Evolutionary conservation across 2,113 vertebrate genomes (phyloP).

Genomic region (Caracal caracal): DNA sequence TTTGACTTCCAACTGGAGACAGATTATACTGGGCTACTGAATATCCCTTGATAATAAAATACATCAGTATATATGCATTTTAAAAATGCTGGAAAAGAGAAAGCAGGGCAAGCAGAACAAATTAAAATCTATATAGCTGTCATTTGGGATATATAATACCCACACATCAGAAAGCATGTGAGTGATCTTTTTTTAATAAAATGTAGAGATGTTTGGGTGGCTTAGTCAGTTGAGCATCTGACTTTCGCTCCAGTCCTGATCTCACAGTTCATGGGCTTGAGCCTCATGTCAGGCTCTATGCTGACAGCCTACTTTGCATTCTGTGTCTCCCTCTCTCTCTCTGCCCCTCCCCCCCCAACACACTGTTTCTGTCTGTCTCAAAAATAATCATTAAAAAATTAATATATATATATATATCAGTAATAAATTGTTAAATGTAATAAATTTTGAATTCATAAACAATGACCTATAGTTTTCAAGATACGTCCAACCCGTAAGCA

Average conservation of each 20-base stretch:
- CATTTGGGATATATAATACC: background rate
- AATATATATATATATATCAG: background rate
- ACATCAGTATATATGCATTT: background rate
- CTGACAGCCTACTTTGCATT: no score
- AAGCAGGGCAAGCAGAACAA: background rate
- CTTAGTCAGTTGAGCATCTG: no score
- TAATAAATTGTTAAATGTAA: background rate
- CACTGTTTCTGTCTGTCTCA: no score
- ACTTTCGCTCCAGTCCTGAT: no score
- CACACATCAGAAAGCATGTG: background rate
- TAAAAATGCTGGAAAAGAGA: background rate
- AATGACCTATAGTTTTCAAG: background rate
- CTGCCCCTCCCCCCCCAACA: no score
- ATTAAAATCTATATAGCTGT: background rate
- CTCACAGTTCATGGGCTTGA: no score
- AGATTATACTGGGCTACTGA: background rate
- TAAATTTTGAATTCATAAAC: background rate
- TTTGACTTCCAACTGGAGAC: background rate
- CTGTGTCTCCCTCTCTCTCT: no score
- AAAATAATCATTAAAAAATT: no score
- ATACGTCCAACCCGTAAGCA: background rate
- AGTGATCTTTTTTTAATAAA: background rate
- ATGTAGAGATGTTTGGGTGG: no score
- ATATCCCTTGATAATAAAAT: background rate
- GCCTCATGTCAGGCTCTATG: no score